phyloP scores from a whole-genome alignment of 92 coral and sea anemone genomes.

The Muricea muricata region DNA sequence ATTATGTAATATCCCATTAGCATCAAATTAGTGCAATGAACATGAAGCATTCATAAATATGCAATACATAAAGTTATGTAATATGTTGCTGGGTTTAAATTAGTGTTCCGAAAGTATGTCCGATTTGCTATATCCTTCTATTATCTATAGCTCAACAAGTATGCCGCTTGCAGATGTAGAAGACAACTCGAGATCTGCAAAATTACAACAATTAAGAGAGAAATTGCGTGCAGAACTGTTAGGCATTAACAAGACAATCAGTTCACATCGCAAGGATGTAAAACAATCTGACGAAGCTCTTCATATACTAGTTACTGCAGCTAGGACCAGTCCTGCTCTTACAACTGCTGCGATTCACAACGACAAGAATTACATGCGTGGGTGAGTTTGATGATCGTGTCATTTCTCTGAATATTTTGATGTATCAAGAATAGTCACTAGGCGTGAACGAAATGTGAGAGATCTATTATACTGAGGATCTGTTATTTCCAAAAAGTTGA shows the following conservation, averaged over 20 bases:
- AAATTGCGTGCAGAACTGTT: conserved; percentile 26
- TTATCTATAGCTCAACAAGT: not conserved
- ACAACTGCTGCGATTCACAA: conserved; percentile 77
- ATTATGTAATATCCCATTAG: no score
- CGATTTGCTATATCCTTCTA: no score
- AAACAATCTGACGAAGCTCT: conserved; percentile 68
- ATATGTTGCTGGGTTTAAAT: no score
- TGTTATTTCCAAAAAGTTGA: no score
- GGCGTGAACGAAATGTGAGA: no score
- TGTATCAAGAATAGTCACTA: no score
- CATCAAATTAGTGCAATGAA: no score
- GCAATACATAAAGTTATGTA: no score
- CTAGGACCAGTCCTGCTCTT: conserved; percentile 74
- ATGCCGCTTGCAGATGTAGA: not conserved
- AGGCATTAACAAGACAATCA: conserved; percentile 70
- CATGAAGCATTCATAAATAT: no score
- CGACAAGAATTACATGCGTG: conserved; percentile 14
- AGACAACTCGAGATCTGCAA: conserved; percentile 6
- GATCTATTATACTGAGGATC: no score
- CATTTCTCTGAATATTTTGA: not conserved
- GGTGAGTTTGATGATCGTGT: not conserved
- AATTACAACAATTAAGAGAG: not conserved
- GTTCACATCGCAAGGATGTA: conserved; percentile 57
- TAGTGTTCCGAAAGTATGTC: no score
- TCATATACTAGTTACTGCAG: conserved; percentile 77